phyloP scores from a whole-genome alignment of 2,113 vertebrate genomes.

The Eupsittula cactorum region DNA sequence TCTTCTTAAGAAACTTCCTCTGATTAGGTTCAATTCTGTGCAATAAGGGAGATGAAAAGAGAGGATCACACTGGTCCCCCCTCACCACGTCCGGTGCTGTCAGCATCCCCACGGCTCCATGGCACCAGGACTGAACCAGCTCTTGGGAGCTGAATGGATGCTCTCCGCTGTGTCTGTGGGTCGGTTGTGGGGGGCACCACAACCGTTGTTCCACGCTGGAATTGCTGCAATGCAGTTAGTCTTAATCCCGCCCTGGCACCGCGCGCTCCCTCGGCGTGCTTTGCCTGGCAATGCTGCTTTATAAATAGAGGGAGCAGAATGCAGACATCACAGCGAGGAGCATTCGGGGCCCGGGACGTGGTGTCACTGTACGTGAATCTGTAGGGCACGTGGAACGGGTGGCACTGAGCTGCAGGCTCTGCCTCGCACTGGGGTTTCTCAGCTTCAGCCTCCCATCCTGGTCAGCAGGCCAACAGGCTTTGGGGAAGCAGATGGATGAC shows the following conservation, averaged over 20 bases:
- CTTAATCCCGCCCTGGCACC: constrained; percentile 47
- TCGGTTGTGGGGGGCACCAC: not conserved
- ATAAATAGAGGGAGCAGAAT: constrained; percentile 51
- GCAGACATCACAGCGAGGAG: not conserved
- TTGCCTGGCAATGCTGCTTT: constrained; percentile 28
- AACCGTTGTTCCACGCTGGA: not conserved
- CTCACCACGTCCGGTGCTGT: not conserved
- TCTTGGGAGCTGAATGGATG: not conserved
- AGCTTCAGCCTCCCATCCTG: not conserved
- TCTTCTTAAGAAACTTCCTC: not conserved
- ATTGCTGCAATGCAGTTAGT: constrained; percentile 1
- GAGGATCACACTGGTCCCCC: not conserved
- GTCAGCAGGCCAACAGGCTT: not conserved
- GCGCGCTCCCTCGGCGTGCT: not conserved
- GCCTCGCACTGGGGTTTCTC: not conserved
- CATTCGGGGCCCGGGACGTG: not conserved
- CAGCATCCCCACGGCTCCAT: not conserved
- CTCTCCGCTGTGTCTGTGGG: not conserved
- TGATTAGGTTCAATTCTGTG: not conserved
- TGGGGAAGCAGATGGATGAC: not conserved
- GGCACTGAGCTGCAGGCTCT: not conserved
- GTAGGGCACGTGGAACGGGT: not conserved
- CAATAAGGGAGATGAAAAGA: not conserved
- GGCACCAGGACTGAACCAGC: not conserved
- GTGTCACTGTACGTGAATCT: not conserved